A percentile compares a stretch with the other conserved stretches of the same genome.
Evolutionary conservation across 2,888 invertebrate genomes (phyloP).

Genomic region (Yponomeuta cagnagella): DNA sequence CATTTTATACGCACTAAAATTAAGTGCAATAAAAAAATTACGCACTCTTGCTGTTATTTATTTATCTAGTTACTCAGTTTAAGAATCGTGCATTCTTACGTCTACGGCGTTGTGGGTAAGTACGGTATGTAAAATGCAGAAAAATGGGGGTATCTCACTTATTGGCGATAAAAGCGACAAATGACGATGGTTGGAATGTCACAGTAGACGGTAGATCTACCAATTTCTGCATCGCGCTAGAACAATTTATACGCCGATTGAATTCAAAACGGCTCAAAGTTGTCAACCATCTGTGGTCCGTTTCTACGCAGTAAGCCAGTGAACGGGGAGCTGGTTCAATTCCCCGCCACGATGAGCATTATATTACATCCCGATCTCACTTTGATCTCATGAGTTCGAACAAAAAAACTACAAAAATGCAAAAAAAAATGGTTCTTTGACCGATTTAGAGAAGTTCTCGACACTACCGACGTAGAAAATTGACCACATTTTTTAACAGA

Average conservation of each 20-base stretch:
- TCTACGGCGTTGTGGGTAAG: too few species aligned
- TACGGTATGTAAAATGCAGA: too few species aligned
- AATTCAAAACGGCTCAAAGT: too few species aligned
- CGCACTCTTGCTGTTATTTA: too few species aligned
- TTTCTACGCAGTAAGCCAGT: slow-evolving; percentile 62
- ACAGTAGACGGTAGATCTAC: not conserved
- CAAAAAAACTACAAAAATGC: slow-evolving; percentile 31
- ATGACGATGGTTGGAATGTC: too few species aligned
- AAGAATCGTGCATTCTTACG: too few species aligned
- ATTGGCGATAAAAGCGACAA: too few species aligned
- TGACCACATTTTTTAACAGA: slow-evolving; percentile 43
- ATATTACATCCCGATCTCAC: too few species aligned
- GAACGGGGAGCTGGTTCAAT: slow-evolving; percentile 41
- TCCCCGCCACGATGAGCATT: slow-evolving; percentile 30
- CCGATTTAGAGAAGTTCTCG: slow-evolving; percentile 65
- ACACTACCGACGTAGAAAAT: slow-evolving; percentile 61
- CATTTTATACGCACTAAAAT: too few species aligned
- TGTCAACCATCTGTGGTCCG: slow-evolving; percentile 39
- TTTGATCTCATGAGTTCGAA: slow-evolving; percentile 48
- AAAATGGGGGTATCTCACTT: too few species aligned
- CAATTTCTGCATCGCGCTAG: slow-evolving; percentile 41
- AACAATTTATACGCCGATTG: slow-evolving; percentile 14
- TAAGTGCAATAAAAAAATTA: too few species aligned
- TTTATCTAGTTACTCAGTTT: too few species aligned
- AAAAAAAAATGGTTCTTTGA: slow-evolving; percentile 52